Conservation (phyloP, 1,140 invertebrate genomes). For the Lordiphosa mommai region DNA sequence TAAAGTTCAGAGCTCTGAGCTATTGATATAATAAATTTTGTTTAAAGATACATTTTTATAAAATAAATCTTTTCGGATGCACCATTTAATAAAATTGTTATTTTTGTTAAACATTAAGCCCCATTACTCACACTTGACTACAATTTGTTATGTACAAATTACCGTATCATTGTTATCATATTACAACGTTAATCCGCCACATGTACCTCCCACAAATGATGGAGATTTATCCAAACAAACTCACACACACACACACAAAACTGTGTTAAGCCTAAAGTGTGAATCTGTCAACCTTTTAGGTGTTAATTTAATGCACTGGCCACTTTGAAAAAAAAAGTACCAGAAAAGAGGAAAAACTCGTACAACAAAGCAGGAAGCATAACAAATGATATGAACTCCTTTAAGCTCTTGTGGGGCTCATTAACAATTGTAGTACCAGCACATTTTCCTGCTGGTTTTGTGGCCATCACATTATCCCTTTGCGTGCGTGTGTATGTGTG, state of each 20-base stretch:
- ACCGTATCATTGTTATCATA: conserved; percentile 25
- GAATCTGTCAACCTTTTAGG: conserved; percentile 55
- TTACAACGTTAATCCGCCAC: conserved; percentile 41
- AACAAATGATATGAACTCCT: conserved; percentile 42
- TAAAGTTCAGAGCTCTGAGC: too few relatives aligned
- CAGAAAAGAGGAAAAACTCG: neutral
- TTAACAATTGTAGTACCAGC: conserved; percentile 34
- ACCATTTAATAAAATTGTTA: neutral
- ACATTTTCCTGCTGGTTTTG: conserved; percentile 19
- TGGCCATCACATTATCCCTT: conserved; percentile 2
- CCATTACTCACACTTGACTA: neutral
- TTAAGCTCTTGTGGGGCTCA: conserved; percentile 49
- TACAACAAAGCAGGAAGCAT: neutral
- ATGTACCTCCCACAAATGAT: neutral
- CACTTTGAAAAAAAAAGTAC: conserved; percentile 9
- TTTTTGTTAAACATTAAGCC: neutral
- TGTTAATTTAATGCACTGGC: conserved; percentile 52
- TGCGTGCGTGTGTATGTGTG: neutral
- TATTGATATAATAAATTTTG: too few relatives aligned
- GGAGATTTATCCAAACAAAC: conserved; percentile 6
- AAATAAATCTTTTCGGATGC: too few relatives aligned
- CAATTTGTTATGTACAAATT: conserved; percentile 30
- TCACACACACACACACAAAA: neutral
- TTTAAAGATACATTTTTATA: too few relatives aligned
- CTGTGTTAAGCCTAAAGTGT: conserved; percentile 43